Evolutionary conservation across 2,888 invertebrate genomes (phyloP), one percentile per base, ranked within the genome.

Genomic region (Axea sp.): DNA sequence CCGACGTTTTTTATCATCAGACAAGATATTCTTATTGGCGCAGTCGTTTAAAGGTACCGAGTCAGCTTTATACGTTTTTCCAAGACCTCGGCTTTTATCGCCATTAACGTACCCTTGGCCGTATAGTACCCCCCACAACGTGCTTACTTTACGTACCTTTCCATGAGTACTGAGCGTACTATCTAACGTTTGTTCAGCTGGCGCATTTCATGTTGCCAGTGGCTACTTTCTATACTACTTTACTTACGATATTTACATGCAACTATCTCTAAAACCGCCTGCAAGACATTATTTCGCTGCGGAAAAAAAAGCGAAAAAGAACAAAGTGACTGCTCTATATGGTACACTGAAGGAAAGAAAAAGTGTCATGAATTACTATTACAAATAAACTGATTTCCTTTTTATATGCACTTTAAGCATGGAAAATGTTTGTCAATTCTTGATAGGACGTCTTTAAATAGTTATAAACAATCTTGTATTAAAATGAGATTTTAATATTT

Each of bases 51-150:
- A n/a, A 59, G 43, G 28, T 39, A 68, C 51, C 41, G 15, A 67
- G 55, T 65, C 45, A 45, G 57, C 49, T 67, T 49, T 49, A 39
- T 57, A 57, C 47, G 57, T 68, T 68, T 59, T 68, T 47, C 35
- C 49, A 51, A 68, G 59, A 51, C 51, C 51, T 41, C 59, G 49
- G 68, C 60, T 69, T 69, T 69, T 69, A 60, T 51, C 69, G 69
- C 53, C 60, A 69, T 69, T 68, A 59, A 60, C 60, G 69, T 60
- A 53, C 28, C 53, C 60, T 69, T 53, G 28, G 35, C 53, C 60
- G 37, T 69, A 59, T 59, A 68, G 57, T 59, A 59, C 43, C 68
- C 67, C 68, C 68, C 31, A 41, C 57, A 67, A 28, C 35, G 51
- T 19, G 41, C 51, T 49, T 67, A 57, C 68, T 68, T 68, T 68